Evolutionary conservation across 2,888 invertebrate genomes (phyloP).

Genomic region (Cosmia trapezina): DNA sequence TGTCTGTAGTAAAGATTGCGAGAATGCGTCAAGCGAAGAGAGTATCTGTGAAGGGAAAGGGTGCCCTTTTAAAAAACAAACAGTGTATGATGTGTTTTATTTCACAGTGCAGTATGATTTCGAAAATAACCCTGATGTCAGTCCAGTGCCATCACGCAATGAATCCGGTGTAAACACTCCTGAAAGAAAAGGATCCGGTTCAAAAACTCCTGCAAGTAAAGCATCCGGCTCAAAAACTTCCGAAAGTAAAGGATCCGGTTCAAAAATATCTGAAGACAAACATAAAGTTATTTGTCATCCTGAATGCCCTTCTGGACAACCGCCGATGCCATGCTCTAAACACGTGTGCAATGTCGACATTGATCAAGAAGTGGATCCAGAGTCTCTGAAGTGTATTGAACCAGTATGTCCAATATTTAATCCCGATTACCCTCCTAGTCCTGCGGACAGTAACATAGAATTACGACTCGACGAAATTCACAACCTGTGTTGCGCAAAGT

Average conservation of each 20-base stretch:
- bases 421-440: conserved; percentile 73
- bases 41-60: conserved; percentile 74
- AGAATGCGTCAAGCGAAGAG: conserved; percentile 71
- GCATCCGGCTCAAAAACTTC: not conserved
- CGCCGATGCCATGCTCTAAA: conserved; percentile 76
- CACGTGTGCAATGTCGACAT: conserved; percentile 70
- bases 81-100: conserved; percentile 82
- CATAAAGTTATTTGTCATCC: conserved; percentile 69
- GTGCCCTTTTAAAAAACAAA: conserved; percentile 74
- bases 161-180: not conserved
- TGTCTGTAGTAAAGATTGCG: conserved; percentile 78
- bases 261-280: not conserved
- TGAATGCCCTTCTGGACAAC: conserved; percentile 77
- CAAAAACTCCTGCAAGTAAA: not conserved
- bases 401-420: conserved; percentile 71
- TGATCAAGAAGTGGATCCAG: conserved; percentile 35
- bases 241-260: not conserved
- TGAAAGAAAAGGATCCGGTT: not conserved
- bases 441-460: conserved; percentile 83
- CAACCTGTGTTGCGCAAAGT: conserved; percentile 82
- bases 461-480: conserved; percentile 79
- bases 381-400: conserved; percentile 64
- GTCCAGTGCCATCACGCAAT: not conserved
- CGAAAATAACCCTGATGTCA: conserved; percentile 58
- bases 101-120: conserved; percentile 84